phyloP scores from a whole-genome alignment of 2,113 vertebrate species.

The Pardalotus punctatus region DNA sequence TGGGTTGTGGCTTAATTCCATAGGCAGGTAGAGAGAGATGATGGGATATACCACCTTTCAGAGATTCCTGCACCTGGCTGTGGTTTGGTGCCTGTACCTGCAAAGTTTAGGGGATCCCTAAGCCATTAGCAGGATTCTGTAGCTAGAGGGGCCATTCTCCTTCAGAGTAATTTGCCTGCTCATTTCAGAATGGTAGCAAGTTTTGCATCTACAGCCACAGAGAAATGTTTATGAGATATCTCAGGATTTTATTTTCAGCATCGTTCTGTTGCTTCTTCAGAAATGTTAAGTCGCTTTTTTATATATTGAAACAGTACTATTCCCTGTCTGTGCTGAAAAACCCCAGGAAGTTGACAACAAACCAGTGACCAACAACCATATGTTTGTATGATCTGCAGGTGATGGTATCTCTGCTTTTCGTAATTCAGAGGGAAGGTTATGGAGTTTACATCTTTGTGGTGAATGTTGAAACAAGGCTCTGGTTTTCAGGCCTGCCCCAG shows the following conservation, averaged over 20 bases:
- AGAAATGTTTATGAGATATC: not conserved
- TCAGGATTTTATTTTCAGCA: not conserved
- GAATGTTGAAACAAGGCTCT: not conserved
- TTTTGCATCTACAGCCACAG: not conserved
- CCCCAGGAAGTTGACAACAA: not conserved
- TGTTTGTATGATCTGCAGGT: not conserved
- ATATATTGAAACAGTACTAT: not conserved
- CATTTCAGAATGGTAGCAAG: not conserved
- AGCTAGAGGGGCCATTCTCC: not conserved
- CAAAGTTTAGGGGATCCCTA: not conserved
- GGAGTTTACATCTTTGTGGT: not conserved
- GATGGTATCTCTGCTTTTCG: not conserved
- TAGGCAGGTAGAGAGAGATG: not conserved
- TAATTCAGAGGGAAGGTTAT: not conserved
- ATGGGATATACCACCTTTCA: rapidly evolving
- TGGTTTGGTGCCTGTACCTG: not conserved
- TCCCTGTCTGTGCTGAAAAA: not conserved
- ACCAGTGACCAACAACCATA: not conserved
- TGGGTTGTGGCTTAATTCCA: not conserved
- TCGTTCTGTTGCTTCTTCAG: not conserved
- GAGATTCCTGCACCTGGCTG: not conserved
- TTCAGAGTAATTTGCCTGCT: not conserved
- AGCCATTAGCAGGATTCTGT: not conserved
- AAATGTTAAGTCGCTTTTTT: not conserved
- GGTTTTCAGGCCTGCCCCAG: not conserved